These are phyloP conservation scores for Pseudanteris insignis DNA, from an alignment of 2,888 invertebrate species.

Conservation along the genomic window DNA sequence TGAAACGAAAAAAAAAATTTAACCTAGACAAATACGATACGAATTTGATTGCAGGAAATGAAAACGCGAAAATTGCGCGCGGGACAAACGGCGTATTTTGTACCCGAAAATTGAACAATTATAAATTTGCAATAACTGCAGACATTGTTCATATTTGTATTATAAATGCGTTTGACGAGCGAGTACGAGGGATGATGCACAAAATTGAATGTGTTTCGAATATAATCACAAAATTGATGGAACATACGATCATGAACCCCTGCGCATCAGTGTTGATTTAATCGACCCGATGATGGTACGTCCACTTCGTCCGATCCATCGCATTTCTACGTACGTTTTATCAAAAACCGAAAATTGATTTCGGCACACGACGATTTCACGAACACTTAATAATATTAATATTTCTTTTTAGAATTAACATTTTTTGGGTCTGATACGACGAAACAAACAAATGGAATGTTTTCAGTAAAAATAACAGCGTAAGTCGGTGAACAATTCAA, in stretches of 20 bases:
- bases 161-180: slow-evolving; percentile 22
- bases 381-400: slow-evolving; percentile 2
- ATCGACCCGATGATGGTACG: slow-evolving; percentile 49
- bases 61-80: no score
- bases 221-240: slow-evolving; percentile 32
- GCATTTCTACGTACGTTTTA: slow-evolving; percentile 3
- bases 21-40: no score
- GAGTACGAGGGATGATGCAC: slow-evolving; percentile 13
- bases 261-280: slow-evolving; percentile 50
- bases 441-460: neutral
- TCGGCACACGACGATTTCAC: slow-evolving; percentile 14
- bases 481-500: no score
- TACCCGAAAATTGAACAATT: slow-evolving; percentile 27
- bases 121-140: slow-evolving; percentile 26
- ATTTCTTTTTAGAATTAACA: neutral
- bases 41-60: no score
- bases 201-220: slow-evolving; percentile 30
- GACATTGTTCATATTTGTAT: slow-evolving; percentile 33
- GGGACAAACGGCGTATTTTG: slow-evolving; percentile 14
- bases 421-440: neutral
- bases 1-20: no score
- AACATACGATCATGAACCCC: slow-evolving; percentile 48
- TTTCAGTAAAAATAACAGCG: no score
- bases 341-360: slow-evolving; percentile 18
- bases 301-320: slow-evolving; percentile 16